phyloP scores from a whole-genome alignment of 1,140 invertebrate genomes.

The Pseudomyrmex concolor region DNA sequence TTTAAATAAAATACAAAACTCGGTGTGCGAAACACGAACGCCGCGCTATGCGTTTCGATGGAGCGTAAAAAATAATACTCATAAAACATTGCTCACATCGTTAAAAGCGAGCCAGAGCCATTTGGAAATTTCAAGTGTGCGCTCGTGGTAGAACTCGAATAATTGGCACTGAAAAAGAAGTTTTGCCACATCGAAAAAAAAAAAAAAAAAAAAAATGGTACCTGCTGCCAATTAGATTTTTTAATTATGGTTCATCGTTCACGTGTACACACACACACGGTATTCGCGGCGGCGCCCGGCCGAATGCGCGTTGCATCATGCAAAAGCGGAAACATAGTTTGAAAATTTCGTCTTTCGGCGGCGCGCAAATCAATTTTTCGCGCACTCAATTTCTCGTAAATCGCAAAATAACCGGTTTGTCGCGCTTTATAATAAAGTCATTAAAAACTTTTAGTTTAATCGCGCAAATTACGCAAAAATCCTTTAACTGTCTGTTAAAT shows the following conservation, averaged over 20 bases:
- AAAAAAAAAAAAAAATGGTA: constrained; percentile 60
- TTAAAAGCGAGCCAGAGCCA: constrained; percentile 50
- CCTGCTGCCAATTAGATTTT: constrained; percentile 49
- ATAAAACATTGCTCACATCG: constrained; percentile 45
- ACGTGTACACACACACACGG: background rate
- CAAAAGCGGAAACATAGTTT: constrained; percentile 7
- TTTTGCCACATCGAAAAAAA: constrained; percentile 48
- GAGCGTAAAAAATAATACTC: constrained; percentile 32
- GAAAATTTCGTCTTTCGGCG: background rate
- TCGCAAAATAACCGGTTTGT: background rate
- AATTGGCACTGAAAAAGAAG: constrained; percentile 55
- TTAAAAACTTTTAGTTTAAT: background rate
- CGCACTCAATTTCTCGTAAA: constrained; percentile 12
- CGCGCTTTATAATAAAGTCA: background rate
- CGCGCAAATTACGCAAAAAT: constrained; percentile 14
- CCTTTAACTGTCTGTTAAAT: background rate
- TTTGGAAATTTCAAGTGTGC: constrained; percentile 46
- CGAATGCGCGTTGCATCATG: constrained; percentile 11
- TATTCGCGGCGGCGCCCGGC: background rate
- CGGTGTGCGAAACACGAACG: background rate
- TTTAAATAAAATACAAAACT: constrained; percentile 29
- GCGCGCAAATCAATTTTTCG: constrained; percentile 34
- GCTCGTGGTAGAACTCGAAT: constrained; percentile 30
- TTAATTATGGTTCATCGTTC: constrained; percentile 50
- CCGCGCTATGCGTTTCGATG: constrained; percentile 22